Percentiles rank a stretch among this genome's conserved stretches.
phyloP scores from a whole-genome alignment of 2,888 invertebrate species.

The Agriopis marginaria region DNA sequence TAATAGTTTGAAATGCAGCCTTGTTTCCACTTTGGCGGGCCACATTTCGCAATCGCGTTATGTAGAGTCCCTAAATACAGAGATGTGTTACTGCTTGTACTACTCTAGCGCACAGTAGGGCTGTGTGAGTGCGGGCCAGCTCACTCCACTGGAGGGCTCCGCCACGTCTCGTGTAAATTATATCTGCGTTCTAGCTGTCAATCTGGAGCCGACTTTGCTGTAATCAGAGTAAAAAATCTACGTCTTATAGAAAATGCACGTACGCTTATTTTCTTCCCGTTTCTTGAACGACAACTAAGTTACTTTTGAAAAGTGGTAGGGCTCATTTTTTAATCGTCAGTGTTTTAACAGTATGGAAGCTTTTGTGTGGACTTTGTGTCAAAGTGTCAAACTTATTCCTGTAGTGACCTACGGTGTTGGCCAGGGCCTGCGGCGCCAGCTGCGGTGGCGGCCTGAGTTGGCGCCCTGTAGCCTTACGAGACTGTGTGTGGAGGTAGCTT shows the following conservation, averaged over 20 bases:
- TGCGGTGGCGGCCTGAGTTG: too few species aligned
- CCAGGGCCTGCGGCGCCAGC: too few species aligned
- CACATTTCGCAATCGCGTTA: too few species aligned
- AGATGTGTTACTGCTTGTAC: slow-evolving; percentile 15
- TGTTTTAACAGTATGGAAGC: not conserved
- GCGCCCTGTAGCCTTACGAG: too few species aligned
- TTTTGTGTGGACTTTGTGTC: not conserved
- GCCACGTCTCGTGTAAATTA: slow-evolving; percentile 45
- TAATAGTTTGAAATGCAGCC: too few species aligned
- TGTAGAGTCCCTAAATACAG: not conserved
- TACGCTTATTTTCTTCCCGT: not conserved
- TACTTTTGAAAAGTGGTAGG: not conserved
- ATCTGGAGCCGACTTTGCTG: slow-evolving; percentile 26
- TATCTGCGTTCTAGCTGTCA: slow-evolving; percentile 34
- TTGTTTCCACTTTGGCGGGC: too few species aligned
- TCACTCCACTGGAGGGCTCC: slow-evolving; percentile 39
- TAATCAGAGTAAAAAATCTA: slow-evolving; percentile 11
- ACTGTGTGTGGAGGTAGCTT: too few species aligned
- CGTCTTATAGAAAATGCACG: slow-evolving; percentile 3
- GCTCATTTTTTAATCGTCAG: not conserved
- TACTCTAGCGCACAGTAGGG: slow-evolving; percentile 1
- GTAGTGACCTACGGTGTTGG: too few species aligned
- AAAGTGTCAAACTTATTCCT: not conserved
- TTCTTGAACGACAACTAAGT: not conserved
- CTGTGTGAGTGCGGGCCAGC: slow-evolving; percentile 33